phyloP scores from a whole-genome alignment of 2,888 invertebrate genomes.

The Thereva nobilitata region DNA sequence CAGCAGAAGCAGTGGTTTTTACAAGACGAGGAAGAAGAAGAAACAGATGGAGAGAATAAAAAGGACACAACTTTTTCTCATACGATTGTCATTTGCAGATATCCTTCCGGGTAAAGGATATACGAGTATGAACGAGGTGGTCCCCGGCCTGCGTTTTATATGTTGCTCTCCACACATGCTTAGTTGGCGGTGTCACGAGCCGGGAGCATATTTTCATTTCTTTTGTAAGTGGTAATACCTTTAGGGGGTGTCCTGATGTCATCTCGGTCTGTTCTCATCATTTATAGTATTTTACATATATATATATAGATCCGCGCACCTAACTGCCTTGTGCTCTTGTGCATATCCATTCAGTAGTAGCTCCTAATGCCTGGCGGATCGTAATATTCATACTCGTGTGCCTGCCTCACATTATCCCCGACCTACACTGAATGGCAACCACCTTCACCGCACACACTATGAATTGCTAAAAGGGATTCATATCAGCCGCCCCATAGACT shows the following conservation, averaged over 20 bases:
- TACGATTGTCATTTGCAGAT: constrained; percentile 30
- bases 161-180: constrained; percentile 14
- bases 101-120: constrained; percentile 28
- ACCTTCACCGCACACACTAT: constrained; percentile 22
- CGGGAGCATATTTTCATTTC: constrained; percentile 29
- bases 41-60: too few relatives aligned
- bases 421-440: constrained; percentile 24
- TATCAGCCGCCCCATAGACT: constrained; percentile 3
- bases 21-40: too few relatives aligned
- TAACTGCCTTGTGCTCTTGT: too few relatives aligned
- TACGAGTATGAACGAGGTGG: background rate
- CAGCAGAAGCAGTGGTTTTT: background rate
- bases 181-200: constrained; percentile 25
- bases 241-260: constrained; percentile 18
- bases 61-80: background rate
- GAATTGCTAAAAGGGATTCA: constrained; percentile 30
- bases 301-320: too few relatives aligned
- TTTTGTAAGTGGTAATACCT: constrained; percentile 25
- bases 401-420: constrained; percentile 25
- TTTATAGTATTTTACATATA: too few relatives aligned
- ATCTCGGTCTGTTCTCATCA: background rate
- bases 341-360: too few relatives aligned
- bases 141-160: constrained; percentile 22
- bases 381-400: constrained; percentile 17
- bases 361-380: background rate